Evolutionary conservation across 2,797 vertebrate species (phyloP).

Genomic region (Eutrigla gurnardus): DNA sequence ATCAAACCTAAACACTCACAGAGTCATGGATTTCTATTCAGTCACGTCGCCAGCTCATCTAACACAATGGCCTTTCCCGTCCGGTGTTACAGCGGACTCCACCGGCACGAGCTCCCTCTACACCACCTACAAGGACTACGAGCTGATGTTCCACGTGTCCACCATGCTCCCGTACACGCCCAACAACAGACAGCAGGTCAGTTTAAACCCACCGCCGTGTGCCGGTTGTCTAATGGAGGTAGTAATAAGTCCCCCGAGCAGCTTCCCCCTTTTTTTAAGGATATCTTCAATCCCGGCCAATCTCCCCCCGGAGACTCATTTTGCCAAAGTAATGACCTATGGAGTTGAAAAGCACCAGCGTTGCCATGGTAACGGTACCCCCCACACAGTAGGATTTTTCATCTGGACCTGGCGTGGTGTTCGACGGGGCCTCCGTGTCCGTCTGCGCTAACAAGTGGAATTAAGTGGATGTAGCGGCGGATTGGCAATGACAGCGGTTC

Average conservation of each 20-base stretch:
- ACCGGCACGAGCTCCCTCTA: slow-evolving; percentile 97
- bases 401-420: slow-evolving; percentile 53
- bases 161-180: slow-evolving; percentile 97
- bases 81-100: slow-evolving; percentile 91
- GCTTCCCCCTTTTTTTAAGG: slow-evolving; percentile 48
- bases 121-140: slow-evolving; percentile 98
- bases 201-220: slow-evolving; percentile 48
- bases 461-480: slow-evolving; percentile 66
- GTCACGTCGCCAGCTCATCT: slow-evolving; percentile 19
- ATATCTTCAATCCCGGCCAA: slow-evolving; percentile 57
- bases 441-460: slow-evolving; percentile 63
- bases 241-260: slow-evolving; percentile 62
- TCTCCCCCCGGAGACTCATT: slow-evolving; percentile 66
- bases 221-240: slow-evolving; percentile 35
- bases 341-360: slow-evolving; percentile 47
- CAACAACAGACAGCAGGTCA: slow-evolving; percentile 97
- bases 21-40: slow-evolving; percentile 34
- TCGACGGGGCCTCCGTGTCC: slow-evolving; percentile 51
- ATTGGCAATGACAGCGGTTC: slow-evolving; percentile 56
- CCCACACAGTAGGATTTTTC: slow-evolving; percentile 71
- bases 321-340: slow-evolving; percentile 68
- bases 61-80: slow-evolving; percentile 23
- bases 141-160: slow-evolving; percentile 98
- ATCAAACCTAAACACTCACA: slow-evolving; percentile 26
- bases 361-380: slow-evolving; percentile 70